Percentiles rank a stretch among this genome's conserved stretches.
Conservation (phyloP, 1,140 invertebrate species). For the Aphaenogaster ashmeadi region DNA sequence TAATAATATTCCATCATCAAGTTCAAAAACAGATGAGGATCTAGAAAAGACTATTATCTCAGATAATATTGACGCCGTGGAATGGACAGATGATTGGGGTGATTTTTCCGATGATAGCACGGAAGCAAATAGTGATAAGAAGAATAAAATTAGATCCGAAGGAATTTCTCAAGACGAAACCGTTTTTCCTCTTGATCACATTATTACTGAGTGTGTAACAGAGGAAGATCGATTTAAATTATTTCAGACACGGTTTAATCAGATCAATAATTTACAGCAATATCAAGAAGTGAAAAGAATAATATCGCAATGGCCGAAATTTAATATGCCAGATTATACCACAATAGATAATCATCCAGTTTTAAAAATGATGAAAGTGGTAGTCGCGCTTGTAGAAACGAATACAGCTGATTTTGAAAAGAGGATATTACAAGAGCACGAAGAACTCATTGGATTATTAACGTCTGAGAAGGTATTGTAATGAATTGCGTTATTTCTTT, state of each 20-base stretch:
- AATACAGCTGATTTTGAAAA: conserved; percentile 68
- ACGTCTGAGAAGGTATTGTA: conserved; percentile 57
- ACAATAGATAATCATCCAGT: conserved; percentile 77
- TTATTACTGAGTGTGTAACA: conserved; percentile 59
- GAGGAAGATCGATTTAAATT: conserved; percentile 79
- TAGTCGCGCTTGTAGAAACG: conserved; percentile 63
- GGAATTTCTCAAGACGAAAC: conserved; percentile 27
- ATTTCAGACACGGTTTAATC: conserved; percentile 77
- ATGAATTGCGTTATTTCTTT: conserved; percentile 37
- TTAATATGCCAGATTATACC: conserved; percentile 76
- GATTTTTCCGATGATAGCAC: conserved; percentile 78
- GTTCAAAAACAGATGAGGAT: conserved; percentile 4
- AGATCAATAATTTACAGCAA: conserved; percentile 75
- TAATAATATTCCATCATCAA: conserved; percentile 22
- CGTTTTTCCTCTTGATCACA: not conserved
- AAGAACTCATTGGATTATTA: conserved; percentile 78
- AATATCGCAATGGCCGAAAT: conserved; percentile 78
- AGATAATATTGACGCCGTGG: conserved; percentile 66
- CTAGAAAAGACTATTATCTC: not conserved
- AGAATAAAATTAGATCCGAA: conserved; percentile 19
- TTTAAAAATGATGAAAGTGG: conserved; percentile 77
- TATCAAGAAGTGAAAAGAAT: conserved; percentile 79
- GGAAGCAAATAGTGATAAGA: conserved; percentile 66
- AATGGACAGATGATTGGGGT: conserved; percentile 80
- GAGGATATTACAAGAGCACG: conserved; percentile 80